phyloP scores from a whole-genome alignment of 1,140 invertebrate genomes.

The Cydia strobilella region DNA sequence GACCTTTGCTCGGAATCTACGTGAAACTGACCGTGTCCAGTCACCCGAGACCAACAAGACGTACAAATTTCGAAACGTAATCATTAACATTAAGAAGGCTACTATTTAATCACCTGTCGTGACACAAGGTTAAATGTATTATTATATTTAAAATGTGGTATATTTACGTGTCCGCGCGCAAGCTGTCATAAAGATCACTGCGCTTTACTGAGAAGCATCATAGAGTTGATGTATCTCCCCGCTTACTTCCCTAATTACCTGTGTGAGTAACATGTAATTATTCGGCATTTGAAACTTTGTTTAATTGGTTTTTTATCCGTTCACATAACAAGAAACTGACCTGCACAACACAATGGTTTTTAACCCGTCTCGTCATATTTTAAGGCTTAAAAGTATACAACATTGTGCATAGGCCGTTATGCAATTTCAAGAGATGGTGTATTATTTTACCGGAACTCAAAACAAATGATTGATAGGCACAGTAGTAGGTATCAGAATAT shows the following conservation, averaged over 20 bases:
- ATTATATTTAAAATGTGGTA: neutral
- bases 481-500: neutral
- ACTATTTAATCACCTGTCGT: slow-evolving; percentile 45
- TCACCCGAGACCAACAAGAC: slow-evolving; percentile 41
- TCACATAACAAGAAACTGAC: neutral
- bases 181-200: slow-evolving; percentile 31
- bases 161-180: slow-evolving; percentile 11
- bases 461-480: no score
- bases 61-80: slow-evolving; percentile 60
- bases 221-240: slow-evolving; percentile 23
- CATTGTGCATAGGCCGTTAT: no score
- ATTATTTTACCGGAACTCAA: no score
- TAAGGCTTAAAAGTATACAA: no score
- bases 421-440: no score
- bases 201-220: slow-evolving; percentile 19
- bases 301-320: slow-evolving; percentile 14
- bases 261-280: slow-evolving; percentile 25
- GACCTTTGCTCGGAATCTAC: slow-evolving; percentile 53
- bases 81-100: slow-evolving; percentile 41
- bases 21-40: slow-evolving; percentile 64
- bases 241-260: slow-evolving; percentile 28
- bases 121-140: slow-evolving; percentile 4
- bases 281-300: slow-evolving; percentile 5
- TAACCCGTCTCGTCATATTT: neutral
- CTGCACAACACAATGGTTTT: neutral